Percentiles rank a stretch among this genome's conserved stretches.
Conservation (phyloP, 1,140 invertebrate species). For the Brachionus plicatilis region DNA sequence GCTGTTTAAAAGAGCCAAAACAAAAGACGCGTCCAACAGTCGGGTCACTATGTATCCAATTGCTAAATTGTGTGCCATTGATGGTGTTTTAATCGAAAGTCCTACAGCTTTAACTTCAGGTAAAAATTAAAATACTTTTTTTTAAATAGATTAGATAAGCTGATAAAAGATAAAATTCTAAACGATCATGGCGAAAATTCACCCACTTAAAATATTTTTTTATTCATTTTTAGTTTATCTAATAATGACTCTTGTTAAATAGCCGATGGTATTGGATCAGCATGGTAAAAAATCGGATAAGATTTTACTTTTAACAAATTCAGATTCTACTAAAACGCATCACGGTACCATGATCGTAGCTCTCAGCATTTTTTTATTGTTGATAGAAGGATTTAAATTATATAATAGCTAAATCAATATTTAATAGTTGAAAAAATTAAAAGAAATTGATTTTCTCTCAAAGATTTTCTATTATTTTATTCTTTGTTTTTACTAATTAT, state of each 20-base stretch:
- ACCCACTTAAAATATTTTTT: not conserved
- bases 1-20: not conserved
- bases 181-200: not conserved
- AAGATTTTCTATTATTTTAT: not conserved
- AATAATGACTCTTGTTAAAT: not conserved
- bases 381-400: not conserved
- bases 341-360: not conserved
- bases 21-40: not conserved
- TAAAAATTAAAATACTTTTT: not conserved
- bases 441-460: not conserved
- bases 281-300: not conserved
- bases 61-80: conserved; percentile 5
- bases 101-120: not conserved
- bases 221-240: not conserved
- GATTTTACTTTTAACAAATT: not conserved
- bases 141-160: not conserved
- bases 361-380: not conserved
- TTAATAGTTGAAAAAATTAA: not conserved
- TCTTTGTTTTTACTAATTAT: not conserved
- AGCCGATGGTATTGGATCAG: not conserved
- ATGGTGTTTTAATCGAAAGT: conserved; percentile 15
- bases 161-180: not conserved
- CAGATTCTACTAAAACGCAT: not conserved
- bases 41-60: not conserved
- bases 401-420: not conserved